Evolutionary conservation across 2,113 vertebrate species (phyloP), one percentile per base, ranked within the genome.

Genomic region (Morone saxatilis): DNA sequence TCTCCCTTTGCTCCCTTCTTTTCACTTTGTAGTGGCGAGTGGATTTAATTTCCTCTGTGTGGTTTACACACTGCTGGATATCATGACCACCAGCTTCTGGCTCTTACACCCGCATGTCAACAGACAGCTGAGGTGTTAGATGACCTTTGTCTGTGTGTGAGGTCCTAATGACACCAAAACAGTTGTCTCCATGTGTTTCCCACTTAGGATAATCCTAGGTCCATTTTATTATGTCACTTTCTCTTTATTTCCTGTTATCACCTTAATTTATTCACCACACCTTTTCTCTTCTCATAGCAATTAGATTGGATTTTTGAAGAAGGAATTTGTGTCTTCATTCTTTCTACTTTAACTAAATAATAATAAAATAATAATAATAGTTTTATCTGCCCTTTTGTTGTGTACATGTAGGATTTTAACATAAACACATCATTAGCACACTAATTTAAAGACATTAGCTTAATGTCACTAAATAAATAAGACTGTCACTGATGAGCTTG

Each of bases 121-220:
- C 62, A 84, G 76, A 71, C 74, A 79, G 84, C 63, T 61, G 61
- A 91, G 84, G 86, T 83, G 85, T 78, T 62, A 74, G 40, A 7
- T 1, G 16, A 36, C 71, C 59, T 86, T 83, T 68, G 80, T 87
- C 77, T 72, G 14, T 60, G 67, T 86, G 86, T 87, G 88, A 82
- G 80, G 78, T 89, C 89, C 65, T 80, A 68, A 85, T 77, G 72
- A 72, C 88, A 71, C 76, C 87, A 51, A 25, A 71, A 78, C 86
- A 86, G 76, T 66, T 83, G 88, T 50, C 43, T 10, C 54, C 22
- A 7, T 61, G 51, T 60, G 53, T 77, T 84, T 62, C n/a, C 47
- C 70, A 45, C 41, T 53, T n/a, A 1, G 11, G 38, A n/a, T 79
- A 40, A 65, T 25, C 74, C 45, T 11, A 31, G 1, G 4, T 61